Percentiles rank a stretch among this genome's conserved stretches.
phyloP scores from a whole-genome alignment of 2,888 invertebrate species.

The Drosophila kuntzei region DNA sequence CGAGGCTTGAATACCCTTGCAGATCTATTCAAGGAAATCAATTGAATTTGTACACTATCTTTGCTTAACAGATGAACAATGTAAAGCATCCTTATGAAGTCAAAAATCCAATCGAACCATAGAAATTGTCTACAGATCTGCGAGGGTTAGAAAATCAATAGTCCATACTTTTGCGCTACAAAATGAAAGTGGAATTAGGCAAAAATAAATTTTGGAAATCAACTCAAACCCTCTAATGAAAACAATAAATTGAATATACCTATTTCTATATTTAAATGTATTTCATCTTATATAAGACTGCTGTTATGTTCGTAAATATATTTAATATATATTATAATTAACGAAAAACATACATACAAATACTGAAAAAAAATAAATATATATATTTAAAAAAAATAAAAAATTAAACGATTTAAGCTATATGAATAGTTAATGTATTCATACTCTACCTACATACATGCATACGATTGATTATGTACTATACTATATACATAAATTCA shows the following conservation, averaged over 20 bases:
- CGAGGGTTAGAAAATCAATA: slow-evolving; percentile 5
- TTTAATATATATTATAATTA: slow-evolving; percentile 82
- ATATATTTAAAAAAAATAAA: slow-evolving; percentile 25
- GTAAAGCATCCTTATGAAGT: neutral
- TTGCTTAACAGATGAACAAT: slow-evolving; percentile 8
- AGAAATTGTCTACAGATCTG: slow-evolving; percentile 17
- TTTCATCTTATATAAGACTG: slow-evolving; percentile 86
- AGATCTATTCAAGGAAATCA: slow-evolving; percentile 15
- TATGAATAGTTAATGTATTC: slow-evolving; percentile 68
- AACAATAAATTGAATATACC: slow-evolving; percentile 74
- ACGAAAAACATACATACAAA: slow-evolving; percentile 66
- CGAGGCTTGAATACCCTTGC: slow-evolving; percentile 33
- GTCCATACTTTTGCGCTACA: slow-evolving; percentile 39
- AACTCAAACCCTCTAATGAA: slow-evolving; percentile 74
- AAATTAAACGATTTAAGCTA: slow-evolving; percentile 60
- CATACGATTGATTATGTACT: slow-evolving; percentile 65
- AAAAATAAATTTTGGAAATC: slow-evolving; percentile 53
- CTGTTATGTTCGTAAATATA: slow-evolving; percentile 86
- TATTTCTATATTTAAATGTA: slow-evolving; percentile 74
- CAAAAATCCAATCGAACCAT: neutral
- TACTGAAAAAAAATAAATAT: slow-evolving; percentile 39
- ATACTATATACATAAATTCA: slow-evolving; percentile 50
- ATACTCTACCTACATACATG: slow-evolving; percentile 70
- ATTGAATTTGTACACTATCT: neutral
- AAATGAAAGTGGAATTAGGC: slow-evolving; percentile 32